These are phyloP conservation scores for Mergus octosetaceus DNA, from an alignment of 2,797 vertebrate species.

Conservation along the genomic window DNA sequence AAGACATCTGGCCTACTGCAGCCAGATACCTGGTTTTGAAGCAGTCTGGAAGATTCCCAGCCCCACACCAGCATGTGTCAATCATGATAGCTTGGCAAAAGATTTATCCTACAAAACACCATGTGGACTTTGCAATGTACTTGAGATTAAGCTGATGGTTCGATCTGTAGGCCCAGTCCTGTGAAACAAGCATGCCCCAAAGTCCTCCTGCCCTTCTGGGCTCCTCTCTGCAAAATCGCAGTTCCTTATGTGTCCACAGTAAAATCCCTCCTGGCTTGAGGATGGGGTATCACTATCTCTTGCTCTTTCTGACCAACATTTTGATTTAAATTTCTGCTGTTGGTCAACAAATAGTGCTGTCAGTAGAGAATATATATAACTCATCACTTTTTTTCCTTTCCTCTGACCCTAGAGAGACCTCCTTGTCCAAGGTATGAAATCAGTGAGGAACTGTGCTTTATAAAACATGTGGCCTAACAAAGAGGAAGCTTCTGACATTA, in stretches of 20 bases:
- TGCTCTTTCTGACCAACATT: background rate
- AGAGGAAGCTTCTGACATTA: background rate
- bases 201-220: background rate
- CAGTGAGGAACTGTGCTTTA: background rate
- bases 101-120: background rate
- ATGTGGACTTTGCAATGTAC: background rate
- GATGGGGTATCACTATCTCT: background rate
- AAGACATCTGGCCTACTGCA: fast-evolving
- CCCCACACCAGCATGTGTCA: fast-evolving
- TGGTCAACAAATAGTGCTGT: background rate
- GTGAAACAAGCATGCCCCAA: fast-evolving
- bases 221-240: background rate
- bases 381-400: background rate
- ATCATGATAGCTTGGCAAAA: background rate
- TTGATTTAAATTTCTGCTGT: background rate
- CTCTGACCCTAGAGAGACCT: background rate
- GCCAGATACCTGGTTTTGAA: background rate
- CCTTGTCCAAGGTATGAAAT: background rate
- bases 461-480: background rate
- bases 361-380: background rate
- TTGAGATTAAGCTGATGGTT: background rate
- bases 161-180: background rate
- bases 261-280: background rate
- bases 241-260: background rate
- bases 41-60: background rate